Evolutionary conservation across 2,888 invertebrate species (phyloP).

Genomic region (Trilocha varians): DNA sequence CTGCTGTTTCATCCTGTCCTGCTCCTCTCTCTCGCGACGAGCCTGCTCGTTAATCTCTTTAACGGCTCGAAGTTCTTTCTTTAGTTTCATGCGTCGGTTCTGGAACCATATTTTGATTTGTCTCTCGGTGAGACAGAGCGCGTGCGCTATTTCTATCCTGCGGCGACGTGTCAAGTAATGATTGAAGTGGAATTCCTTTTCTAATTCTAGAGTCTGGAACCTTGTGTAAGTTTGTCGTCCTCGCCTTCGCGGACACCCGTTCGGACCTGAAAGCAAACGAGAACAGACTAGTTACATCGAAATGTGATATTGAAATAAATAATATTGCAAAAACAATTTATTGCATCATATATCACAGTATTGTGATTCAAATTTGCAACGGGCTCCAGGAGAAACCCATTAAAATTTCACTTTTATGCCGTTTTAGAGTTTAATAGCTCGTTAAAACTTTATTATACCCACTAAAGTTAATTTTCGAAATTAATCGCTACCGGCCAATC

Average conservation of each 20-base stretch:
- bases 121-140: constrained; percentile 94
- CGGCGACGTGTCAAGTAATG: constrained; percentile 96
- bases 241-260: constrained; percentile 93
- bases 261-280: constrained; percentile 85
- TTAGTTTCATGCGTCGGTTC: constrained; percentile 96
- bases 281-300: neutral
- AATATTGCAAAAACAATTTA: constrained; percentile 46
- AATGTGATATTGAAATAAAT: neutral
- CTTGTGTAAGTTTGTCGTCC: constrained; percentile 98
- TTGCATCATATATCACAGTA: constrained; percentile 54
- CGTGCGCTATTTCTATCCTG: constrained; percentile 97
- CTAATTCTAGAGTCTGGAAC: constrained; percentile 97
- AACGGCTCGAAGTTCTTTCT: constrained; percentile 94
- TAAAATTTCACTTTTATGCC: constrained; percentile 70
- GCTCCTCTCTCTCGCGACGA: constrained; percentile 90
- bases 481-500: constrained; percentile 58
- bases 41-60: constrained; percentile 97
- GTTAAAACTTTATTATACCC: constrained; percentile 66
- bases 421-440: constrained; percentile 67
- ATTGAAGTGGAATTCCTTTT: constrained; percentile 99
- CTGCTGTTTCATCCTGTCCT: constrained; percentile 92
- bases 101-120: constrained; percentile 99
- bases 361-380: constrained; percentile 45
- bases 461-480: constrained; percentile 69
- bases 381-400: constrained; percentile 50